Percentiles rank a stretch among this genome's conserved stretches.
These are phyloP conservation scores for Scartelaos histophorus DNA, from an alignment of 2,113 vertebrate species.

Conservation along the genomic window DNA sequence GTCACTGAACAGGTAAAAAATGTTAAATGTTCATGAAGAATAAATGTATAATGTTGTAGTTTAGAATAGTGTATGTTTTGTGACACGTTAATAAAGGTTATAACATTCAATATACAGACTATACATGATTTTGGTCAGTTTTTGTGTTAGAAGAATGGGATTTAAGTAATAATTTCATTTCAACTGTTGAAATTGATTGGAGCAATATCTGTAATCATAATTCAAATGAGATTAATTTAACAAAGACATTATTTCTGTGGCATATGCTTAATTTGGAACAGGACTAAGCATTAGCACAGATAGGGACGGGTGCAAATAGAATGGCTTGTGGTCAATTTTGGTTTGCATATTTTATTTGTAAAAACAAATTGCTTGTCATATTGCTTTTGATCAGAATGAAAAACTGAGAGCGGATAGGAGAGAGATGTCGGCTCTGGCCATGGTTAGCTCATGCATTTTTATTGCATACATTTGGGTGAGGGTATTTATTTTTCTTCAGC, in stretches of 20 bases:
- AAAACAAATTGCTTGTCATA: not conserved
- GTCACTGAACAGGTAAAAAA: not conserved
- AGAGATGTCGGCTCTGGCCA: slow-evolving; percentile 45
- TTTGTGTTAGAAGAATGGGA: not conserved
- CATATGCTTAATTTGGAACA: not conserved
- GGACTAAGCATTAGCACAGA: not conserved
- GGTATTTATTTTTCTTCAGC: slow-evolving; percentile 64
- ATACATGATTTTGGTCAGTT: not conserved
- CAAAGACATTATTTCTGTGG: not conserved
- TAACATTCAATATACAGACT: too few relatives aligned
- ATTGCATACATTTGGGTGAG: slow-evolving; percentile 69
- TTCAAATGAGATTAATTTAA: not conserved
- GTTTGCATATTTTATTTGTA: not conserved
- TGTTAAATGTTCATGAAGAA: not conserved
- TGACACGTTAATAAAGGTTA: not conserved
- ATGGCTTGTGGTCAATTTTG: not conserved
- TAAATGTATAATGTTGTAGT: not conserved
- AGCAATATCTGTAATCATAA: not conserved
- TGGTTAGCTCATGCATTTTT: slow-evolving; percentile 72
- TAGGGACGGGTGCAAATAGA: not conserved
- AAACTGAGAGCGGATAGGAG: slow-evolving; percentile 23
- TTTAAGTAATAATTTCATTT: too few relatives aligned
- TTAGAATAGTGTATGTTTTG: not conserved
- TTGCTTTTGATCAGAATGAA: slow-evolving; percentile 32
- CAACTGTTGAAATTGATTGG: not conserved